phyloP scores from a whole-genome alignment of 1,140 invertebrate species.

The Drosophila persimilis region DNA sequence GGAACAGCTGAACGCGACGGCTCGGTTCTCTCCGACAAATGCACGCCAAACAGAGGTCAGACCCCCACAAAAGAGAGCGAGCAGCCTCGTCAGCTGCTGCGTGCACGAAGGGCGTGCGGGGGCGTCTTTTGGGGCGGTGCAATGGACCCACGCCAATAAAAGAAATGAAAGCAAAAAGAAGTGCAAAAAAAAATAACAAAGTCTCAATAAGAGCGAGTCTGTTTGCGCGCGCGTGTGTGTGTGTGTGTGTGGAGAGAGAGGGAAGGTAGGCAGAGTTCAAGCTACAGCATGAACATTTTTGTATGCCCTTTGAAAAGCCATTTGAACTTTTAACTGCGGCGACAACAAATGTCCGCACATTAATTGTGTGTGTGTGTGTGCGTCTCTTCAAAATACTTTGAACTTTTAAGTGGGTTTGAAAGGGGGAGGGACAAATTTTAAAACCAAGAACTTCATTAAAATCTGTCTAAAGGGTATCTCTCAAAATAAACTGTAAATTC shows the following conservation, averaged over 20 bases:
- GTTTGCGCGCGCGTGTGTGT: slow-evolving; percentile 7
- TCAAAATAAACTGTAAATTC: slow-evolving; percentile 8
- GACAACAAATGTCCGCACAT: too few species aligned
- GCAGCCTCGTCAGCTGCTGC: slow-evolving; percentile 28
- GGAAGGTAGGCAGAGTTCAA: slow-evolving; percentile 33
- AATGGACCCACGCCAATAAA: slow-evolving; percentile 67
- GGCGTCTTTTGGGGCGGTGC: slow-evolving; percentile 54
- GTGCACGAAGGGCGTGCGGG: slow-evolving; percentile 25
- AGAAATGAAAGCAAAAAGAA: slow-evolving; percentile 3
- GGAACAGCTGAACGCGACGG: slow-evolving; percentile 30
- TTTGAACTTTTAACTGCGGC: slow-evolving; percentile 3
- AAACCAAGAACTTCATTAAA: not conserved
- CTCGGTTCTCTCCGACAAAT: slow-evolving; percentile 10
- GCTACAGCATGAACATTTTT: slow-evolving; percentile 45
- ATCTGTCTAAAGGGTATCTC: not conserved
- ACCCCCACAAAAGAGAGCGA: slow-evolving; percentile 12
- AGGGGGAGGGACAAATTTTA: too few species aligned
- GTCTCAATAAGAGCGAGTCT: slow-evolving; percentile 57
- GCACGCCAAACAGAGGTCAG: slow-evolving; percentile 11
- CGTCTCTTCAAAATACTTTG: not conserved
- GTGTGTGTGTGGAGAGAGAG: slow-evolving; percentile 9
- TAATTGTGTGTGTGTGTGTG: too few species aligned
- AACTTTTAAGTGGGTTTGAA: not conserved
- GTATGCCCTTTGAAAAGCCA: slow-evolving; percentile 17
- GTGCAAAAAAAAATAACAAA: slow-evolving; percentile 18